Conservation (phyloP, 1,140 invertebrate genomes). For the Zaprionus ghesquierei region DNA sequence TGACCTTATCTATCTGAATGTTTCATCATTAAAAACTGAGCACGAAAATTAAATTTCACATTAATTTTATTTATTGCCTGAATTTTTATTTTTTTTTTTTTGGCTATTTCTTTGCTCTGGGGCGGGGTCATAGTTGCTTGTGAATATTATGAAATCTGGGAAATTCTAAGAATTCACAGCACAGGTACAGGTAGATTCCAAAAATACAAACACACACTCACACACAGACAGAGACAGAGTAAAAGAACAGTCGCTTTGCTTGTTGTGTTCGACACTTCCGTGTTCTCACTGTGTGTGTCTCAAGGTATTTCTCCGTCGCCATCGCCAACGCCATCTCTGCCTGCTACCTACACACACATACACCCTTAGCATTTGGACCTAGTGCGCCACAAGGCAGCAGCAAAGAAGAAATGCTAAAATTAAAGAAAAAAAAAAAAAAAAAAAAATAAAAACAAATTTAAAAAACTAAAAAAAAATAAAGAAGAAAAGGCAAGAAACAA, state of each 20-base stretch:
- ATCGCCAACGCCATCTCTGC: slow-evolving; percentile 19
- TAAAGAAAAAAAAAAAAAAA: too few species aligned
- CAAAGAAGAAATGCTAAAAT: slow-evolving; percentile 48
- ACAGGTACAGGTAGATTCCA: slow-evolving; percentile 33
- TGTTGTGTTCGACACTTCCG: slow-evolving; percentile 36
- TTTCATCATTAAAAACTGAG: not conserved
- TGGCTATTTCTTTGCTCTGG: not conserved
- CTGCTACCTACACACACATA: slow-evolving; percentile 17
- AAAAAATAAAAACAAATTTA: slow-evolving; percentile 33
- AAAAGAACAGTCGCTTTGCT: slow-evolving; percentile 23
- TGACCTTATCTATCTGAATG: not conserved
- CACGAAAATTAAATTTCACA: not conserved
- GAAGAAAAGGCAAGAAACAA: slow-evolving; percentile 46
- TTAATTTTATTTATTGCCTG: not conserved
- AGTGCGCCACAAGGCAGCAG: slow-evolving; percentile 32
- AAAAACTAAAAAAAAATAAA: slow-evolving; percentile 42
- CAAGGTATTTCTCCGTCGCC: slow-evolving; percentile 46
- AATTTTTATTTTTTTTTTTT: not conserved
- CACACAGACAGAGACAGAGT: not conserved
- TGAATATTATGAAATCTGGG: slow-evolving; percentile 3
- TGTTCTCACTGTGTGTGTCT: slow-evolving; percentile 38
- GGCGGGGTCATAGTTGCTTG: not conserved
- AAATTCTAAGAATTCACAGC: slow-evolving; percentile 26
- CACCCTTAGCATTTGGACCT: slow-evolving; percentile 23
- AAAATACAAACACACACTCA: not conserved